Evolutionary conservation across 1,140 invertebrate genomes (phyloP), one percentile per base, ranked within the genome.

Genomic region (Goniozus legneri): DNA sequence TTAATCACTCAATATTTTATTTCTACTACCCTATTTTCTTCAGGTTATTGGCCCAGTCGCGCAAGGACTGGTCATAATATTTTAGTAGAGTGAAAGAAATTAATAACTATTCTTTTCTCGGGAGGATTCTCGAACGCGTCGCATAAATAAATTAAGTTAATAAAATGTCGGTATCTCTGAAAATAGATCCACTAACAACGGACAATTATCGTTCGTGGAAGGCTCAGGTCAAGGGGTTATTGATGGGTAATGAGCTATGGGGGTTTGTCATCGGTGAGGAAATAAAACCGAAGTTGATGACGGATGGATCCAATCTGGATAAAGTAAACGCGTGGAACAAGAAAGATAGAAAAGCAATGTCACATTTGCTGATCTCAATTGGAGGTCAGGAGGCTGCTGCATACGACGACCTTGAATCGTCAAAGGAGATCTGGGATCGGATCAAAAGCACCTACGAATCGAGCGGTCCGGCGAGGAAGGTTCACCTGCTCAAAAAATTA

Each of bases 181-280:
- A n/a, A 14, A 14, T 44, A 0, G 42, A 44, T 2, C 20, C 14
- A 2, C 3, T 38, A 3, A 37, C 21, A 12, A 36, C 27, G 3
- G 34, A 45, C n/a, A 45, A 45, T 7, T 45, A 45, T 3, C 21
- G 37, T 7, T 37, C 15, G 0, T 45, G 34, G 34, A 27, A 37
- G 10, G 37, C 14, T 15, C 34, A 37, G 14, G 15, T 31, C 1
- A 22, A 45, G 33, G 44, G 33, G 3, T 8, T 45, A 6, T 10
- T 45, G 4, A 27, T n/a, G n/a, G n/a, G n/a, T n/a, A n/a, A n/a
- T n/a, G n/a, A n/a, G n/a, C n/a, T n/a, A n/a, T n/a, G n/a, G 24
- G 12, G 12, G 6, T 27, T 7, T 27, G 24, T 27, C 24, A 27
- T 7, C 24, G 24, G 24, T 27, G 12, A 6, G 12, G 12, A 6